phyloP scores from a whole-genome alignment of 2,888 invertebrate genomes.

The Pristionchus entomophagus region DNA sequence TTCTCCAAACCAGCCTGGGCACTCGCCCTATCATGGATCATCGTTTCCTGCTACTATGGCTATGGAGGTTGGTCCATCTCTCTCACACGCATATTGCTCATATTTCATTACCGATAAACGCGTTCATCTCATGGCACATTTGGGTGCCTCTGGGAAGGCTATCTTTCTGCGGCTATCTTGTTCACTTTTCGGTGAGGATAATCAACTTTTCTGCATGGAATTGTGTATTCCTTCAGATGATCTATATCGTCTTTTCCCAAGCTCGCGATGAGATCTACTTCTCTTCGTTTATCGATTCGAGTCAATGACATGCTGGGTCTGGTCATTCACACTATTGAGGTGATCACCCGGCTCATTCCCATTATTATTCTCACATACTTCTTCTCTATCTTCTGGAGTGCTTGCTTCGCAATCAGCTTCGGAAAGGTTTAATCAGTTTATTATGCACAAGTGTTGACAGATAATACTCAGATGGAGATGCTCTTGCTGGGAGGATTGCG shows the following conservation, averaged over 20 bases:
- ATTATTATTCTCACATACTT: not conserved
- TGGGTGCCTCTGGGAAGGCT: slow-evolving; percentile 58
- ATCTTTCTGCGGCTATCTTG: slow-evolving; percentile 55
- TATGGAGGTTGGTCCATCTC: slow-evolving; percentile 49
- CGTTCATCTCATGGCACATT: slow-evolving; percentile 57
- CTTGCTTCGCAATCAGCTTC: not conserved
- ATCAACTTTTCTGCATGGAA: accelerated
- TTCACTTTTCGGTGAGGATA: slow-evolving; percentile 47
- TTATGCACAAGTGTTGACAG: not conserved
- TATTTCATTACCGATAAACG: slow-evolving; percentile 53
- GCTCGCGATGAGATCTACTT: not conserved
- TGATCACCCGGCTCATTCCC: not conserved
- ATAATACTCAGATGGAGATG: not conserved
- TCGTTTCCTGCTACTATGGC: slow-evolving; percentile 58
- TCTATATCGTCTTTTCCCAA: not conserved
- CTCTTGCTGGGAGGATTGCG: not conserved
- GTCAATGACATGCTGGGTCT: not conserved
- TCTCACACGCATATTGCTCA: not conserved
- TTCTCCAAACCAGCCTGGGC: slow-evolving; percentile 53
- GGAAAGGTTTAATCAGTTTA: not conserved
- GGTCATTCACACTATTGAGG: not conserved
- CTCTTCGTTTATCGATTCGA: not conserved
- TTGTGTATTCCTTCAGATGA: not conserved
- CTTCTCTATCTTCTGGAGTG: slow-evolving; percentile 23
- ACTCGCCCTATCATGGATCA: slow-evolving; percentile 54